Base-by-base conservation (phyloP, 2,797 vertebrate species). In the Macropus fuliginosus region DNA sequence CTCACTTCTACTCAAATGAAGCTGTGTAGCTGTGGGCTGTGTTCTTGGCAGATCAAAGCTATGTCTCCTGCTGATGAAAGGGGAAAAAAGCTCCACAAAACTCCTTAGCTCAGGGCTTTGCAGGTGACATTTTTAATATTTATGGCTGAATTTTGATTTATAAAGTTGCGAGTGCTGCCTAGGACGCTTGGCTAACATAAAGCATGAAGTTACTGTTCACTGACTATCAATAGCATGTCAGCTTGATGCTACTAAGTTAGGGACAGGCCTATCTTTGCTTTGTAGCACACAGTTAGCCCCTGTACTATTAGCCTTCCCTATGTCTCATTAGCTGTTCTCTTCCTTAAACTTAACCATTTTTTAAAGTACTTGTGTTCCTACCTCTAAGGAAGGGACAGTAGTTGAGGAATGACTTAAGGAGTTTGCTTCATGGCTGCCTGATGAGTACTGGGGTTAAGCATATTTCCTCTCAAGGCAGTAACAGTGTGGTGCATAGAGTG, bases 81-180 rank as follows among this genome's bases (percentile, higher is more conserved):
- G 89, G 92, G 28, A 21, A 66, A 10, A 91, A 66, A 81, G 34
- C 66, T n/a, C 18, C 74, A 81, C 74, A 46, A 81, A 81, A 27
- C 74, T 28, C 54, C 28, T 57, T 50, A n/a, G 11, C 57, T 40
- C 66, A 28, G 55, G 92, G 91, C 56, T 92, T 94, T 92, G 24
- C 56, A n/a, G 46, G 27, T 66, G 46, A 54, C 31, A 40, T 95
- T 92, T 56, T 12, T n/a, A 94, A 91, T 91, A 57, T 14, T 31
- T 55, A 18, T 40, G 57, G 34, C 14, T 96, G 55, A 93, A 87
- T 93, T 94, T 93, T 94, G 34, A 40, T 46, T 31, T 28, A 56
- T 18, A 89, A 66, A 11, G 34, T 21, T 91, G 5, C 12, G 5
- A 81, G 0, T 27, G 74, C 56, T 62, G 50, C 40, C 31, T 29